Conservation (phyloP, 2,888 invertebrate genomes). For the Anticlea derivata region DNA sequence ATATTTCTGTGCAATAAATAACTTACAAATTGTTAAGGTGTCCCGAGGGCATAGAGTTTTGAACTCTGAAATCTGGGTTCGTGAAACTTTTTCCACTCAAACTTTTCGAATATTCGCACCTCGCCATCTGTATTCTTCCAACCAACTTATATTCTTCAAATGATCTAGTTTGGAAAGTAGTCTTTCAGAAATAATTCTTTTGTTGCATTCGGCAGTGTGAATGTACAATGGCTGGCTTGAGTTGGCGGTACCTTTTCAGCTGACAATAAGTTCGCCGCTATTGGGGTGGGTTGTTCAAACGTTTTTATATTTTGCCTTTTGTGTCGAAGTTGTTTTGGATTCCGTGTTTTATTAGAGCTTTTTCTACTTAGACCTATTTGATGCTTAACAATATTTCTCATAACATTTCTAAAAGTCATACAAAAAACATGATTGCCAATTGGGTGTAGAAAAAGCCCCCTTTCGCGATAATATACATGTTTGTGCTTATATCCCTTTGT, state of each 20-base stretch:
- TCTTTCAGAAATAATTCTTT: slow-evolving; percentile 77
- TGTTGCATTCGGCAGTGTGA: slow-evolving; percentile 68
- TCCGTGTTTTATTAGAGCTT: not conserved
- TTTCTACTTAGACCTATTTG: not conserved
- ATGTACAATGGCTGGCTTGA: slow-evolving; percentile 62
- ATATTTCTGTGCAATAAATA: slow-evolving; percentile 80
- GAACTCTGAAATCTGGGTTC: slow-evolving; percentile 56
- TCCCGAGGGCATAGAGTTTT: slow-evolving; percentile 68
- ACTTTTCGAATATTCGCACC: slow-evolving; percentile 76
- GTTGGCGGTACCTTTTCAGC: slow-evolving; percentile 41
- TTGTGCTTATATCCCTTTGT: too few relatives aligned
- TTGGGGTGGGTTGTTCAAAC: slow-evolving; percentile 42
- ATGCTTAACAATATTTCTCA: not conserved
- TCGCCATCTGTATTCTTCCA: slow-evolving; percentile 61
- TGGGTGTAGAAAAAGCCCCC: too few relatives aligned
- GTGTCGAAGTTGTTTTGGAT: slow-evolving; percentile 17
- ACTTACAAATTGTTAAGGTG: slow-evolving; percentile 80
- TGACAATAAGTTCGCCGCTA: slow-evolving; percentile 49
- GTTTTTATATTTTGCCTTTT: slow-evolving; percentile 37
- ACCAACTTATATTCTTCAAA: slow-evolving; percentile 79
- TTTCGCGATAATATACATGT: too few relatives aligned
- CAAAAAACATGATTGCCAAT: too few relatives aligned
- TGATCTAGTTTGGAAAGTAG: slow-evolving; percentile 78
- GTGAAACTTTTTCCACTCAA: slow-evolving; percentile 80
- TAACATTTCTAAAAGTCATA: too few relatives aligned